Percentiles rank a stretch among this genome's conserved stretches.
These are phyloP conservation scores for Orcinus orca DNA, from an alignment of 2,113 vertebrate species.

Conservation along the genomic window DNA sequence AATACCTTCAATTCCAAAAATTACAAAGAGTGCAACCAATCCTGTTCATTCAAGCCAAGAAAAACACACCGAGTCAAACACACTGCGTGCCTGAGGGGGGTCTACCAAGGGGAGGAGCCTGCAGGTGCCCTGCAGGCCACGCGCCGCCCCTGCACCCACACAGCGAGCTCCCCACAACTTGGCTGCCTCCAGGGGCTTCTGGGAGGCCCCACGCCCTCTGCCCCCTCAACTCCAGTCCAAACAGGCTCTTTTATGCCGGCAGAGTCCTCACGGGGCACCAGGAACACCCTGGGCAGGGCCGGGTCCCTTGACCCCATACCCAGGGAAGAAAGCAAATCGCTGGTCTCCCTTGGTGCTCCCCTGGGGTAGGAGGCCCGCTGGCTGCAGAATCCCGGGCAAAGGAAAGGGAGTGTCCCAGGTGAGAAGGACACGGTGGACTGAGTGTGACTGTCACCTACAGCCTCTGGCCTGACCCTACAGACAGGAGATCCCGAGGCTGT, in stretches of 20 bases:
- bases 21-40: conserved; percentile 73
- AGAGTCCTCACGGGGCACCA: background rate
- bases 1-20: conserved; percentile 81
- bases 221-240: background rate
- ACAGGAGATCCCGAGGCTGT: background rate
- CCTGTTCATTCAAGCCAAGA: conserved; percentile 68
- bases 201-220: background rate
- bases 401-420: background rate
- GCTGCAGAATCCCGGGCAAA: background rate
- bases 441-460: background rate
- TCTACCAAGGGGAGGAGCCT: background rate
- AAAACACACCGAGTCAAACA: conserved; percentile 58
- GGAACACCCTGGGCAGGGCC: background rate
- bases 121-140: background rate
- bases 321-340: background rate
- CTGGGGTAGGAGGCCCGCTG: background rate
- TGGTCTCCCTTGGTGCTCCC: background rate
- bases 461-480: too few species aligned
- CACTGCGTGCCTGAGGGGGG: background rate
- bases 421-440: background rate
- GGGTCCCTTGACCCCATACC: too few species aligned
- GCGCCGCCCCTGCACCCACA: background rate
- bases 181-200: background rate
- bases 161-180: background rate
- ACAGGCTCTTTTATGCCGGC: background rate